Base-by-base conservation (phyloP, 1,140 invertebrate species). In the Agrilus planipennis region DNA sequence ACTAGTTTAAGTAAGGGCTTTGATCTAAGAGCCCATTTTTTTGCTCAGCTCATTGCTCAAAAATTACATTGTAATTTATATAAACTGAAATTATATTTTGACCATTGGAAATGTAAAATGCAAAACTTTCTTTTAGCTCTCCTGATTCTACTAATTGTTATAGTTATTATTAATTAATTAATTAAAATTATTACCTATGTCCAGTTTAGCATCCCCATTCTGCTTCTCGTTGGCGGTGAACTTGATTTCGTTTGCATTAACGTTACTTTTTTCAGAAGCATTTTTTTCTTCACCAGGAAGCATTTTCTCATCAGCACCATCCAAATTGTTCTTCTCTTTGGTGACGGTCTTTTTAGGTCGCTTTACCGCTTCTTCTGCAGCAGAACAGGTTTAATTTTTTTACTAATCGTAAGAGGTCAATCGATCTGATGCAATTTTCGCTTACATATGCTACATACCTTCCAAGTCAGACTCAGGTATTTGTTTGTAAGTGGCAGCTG, bases 131-230 rank as follows among this genome's bases (percentile, higher is more conserved):
- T n/a, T n/a, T n/a, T n/a, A n/a, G n/a, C n/a, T n/a, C n/a, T n/a
- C n/a, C n/a, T n/a, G n/a, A n/a, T n/a, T n/a, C n/a, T n/a, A n/a
- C n/a, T n/a, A 25, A 25, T 7, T 25, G n/a, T 25, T 7, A 25
- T 7, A n/a, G 23, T 25, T 7, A 7, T 25, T 7, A 25, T 25
- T 25, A 7, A 25, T n/a, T n/a, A n/a, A n/a, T n/a, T n/a, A n/a
- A n/a, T n/a, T n/a, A n/a, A n/a, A n/a, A n/a, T 17, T 23, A 4
- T 30, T 40, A 65, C 82, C 77, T 23, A 89, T 84, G 53, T 90
- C 81, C 28, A 90, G 76, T 64, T 88, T 89, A 0, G 85, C 80
- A 57, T 89, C 86, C 1, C 86, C 86, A 72, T 89, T 89, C 50
- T 80, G 68, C 40, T 77, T 73, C 52, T 79, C 77, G 18, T 65